Conservation (phyloP, 1,140 invertebrate species). For the Spodoptera litura region DNA sequence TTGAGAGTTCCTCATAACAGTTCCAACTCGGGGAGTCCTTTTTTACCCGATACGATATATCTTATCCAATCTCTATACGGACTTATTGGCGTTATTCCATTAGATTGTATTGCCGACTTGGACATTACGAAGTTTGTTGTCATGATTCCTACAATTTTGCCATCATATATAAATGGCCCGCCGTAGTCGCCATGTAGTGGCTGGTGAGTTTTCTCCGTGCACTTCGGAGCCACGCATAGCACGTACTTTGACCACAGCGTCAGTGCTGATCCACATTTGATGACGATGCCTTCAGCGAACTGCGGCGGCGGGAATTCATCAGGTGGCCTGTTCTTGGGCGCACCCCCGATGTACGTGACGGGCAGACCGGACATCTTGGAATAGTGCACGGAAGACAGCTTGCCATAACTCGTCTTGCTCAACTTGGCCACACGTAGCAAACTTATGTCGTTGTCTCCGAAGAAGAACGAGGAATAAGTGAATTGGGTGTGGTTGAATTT, state of each 20-base stretch:
- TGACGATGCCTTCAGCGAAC: not conserved
- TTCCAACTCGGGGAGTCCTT: too few species aligned
- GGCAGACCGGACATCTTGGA: not conserved
- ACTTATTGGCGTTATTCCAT: conserved; percentile 11
- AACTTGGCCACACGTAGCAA: not conserved
- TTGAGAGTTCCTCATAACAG: too few species aligned
- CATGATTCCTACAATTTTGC: conserved; percentile 13
- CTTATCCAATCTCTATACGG: not conserved
- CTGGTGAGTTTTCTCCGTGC: not conserved
- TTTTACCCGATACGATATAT: not conserved
- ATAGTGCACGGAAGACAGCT: not conserved
- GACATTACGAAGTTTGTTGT: not conserved
- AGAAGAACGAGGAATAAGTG: not conserved
- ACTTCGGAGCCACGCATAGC: conserved; percentile 3
- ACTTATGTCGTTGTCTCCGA: conserved; percentile 18
- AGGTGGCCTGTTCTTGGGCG: not conserved
- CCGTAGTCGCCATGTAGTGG: conserved; percentile 7
- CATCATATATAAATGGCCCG: conserved; percentile 7
- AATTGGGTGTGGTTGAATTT: not conserved
- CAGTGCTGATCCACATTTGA: not conserved
- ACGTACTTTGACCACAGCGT: conserved; percentile 9
- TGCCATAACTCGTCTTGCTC: not conserved
- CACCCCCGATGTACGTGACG: conserved; percentile 8
- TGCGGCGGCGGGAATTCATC: not conserved
- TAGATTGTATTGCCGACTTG: not conserved